Evolutionary conservation across 2,797 vertebrate genomes (phyloP).

Genomic region (Nannoperca obscura): DNA sequence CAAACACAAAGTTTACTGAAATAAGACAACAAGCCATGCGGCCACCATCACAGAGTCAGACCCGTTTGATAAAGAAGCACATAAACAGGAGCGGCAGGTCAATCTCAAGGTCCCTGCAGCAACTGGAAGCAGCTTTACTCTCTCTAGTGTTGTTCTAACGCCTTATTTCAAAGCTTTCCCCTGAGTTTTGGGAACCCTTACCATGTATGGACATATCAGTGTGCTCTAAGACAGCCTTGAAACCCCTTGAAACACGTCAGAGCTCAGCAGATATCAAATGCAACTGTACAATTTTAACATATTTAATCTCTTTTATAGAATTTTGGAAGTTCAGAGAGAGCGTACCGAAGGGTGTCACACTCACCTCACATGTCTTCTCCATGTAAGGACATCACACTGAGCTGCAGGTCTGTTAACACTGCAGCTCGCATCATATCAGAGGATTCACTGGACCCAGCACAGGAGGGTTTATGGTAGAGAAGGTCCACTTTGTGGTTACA

Average conservation of each 20-base stretch:
- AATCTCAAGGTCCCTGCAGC: slow-evolving; percentile 21
- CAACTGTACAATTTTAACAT: not conserved
- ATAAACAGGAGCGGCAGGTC: not conserved
- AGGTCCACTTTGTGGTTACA: not conserved
- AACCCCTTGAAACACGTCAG: not conserved
- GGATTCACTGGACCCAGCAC: slow-evolving; percentile 10
- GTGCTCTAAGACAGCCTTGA: not conserved
- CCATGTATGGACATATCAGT: slow-evolving; percentile 52
- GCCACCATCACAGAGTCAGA: not conserved
- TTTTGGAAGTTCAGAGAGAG: not conserved
- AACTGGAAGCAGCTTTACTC: slow-evolving; percentile 14
- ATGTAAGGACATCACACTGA: slow-evolving; percentile 47
- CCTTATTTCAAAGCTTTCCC: not conserved
- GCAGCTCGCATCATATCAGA: slow-evolving; percentile 19
- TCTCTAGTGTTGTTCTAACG: not conserved
- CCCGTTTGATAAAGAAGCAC: not conserved
- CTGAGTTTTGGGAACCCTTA: not conserved
- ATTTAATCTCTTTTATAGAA: slow-evolving; percentile 1
- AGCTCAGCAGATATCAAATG: not conserved
- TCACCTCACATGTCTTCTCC: slow-evolving; percentile 24
- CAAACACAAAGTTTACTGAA: not conserved
- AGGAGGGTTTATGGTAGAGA: not conserved
- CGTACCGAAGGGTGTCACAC: not conserved
- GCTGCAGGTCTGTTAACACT: slow-evolving; percentile 1
- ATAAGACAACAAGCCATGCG: not conserved